Base-by-base conservation (phyloP, 92 coral and sea anemone species). In the Umimayanthus kanabou region DNA sequence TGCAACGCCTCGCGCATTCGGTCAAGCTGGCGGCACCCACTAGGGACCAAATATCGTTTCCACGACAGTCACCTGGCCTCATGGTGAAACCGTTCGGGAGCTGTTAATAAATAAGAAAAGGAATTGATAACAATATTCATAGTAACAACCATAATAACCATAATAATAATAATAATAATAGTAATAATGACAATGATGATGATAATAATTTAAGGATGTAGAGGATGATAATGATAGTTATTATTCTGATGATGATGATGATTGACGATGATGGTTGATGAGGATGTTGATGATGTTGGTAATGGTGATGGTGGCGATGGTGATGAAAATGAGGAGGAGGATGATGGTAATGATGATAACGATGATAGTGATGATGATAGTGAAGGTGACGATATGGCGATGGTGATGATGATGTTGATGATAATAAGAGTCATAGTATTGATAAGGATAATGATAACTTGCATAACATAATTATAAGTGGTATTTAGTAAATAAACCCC, bases 1-100 rank as follows among this genome's bases (percentile, higher is more conserved):
- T 76, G 76, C 89, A 86, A 80, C 82, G 89, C 39, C 29, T 37
- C 0, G 89, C 84, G 61, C 89, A 86, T 76, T 58, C 84, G 1
- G 47, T 20, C 16, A 86, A 73, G 2, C 82, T 37, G 8, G 37
- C 47, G 28, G 53, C 58, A 10, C 89, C 89, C 9, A 77, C 53
- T 50, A 86, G 25, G 26, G 81, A 6, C 84, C 77, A 86, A 61
- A 86, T 76, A 39, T 86, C 84, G 18, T 64, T 86, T 14, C 89
- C 89, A 0, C 76, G 61, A 55, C 89, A 86, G 57, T 86, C 89
- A 15, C 89, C 89, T 11, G 84, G 89, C 39, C 84, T 86, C 89
- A 76, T 76, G 16, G 83, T 80, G 83, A 49, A 86, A 5, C 61
- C 89, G 2, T 70, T 33, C 2, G 83, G 89, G 23, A 86, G 69